Base-by-base conservation (phyloP, 2,113 vertebrate genomes). In the Nycticorax nycticorax region DNA sequence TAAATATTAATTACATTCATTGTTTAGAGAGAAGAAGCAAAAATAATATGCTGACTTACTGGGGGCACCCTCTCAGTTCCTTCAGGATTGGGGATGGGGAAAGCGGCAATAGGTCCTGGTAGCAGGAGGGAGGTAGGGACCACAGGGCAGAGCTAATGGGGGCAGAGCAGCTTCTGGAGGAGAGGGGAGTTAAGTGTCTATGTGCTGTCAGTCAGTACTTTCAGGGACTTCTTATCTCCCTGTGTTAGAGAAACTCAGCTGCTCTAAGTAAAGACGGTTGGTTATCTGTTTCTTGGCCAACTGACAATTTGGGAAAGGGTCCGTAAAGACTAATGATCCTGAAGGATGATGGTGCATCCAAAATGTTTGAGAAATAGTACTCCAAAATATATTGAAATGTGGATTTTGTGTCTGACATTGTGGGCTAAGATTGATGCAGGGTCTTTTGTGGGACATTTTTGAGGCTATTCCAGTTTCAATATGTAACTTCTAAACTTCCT, bases 361-460 rank as follows among this genome's bases (percentile, higher is more conserved):
- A 74, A 77, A 68, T 30, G 69, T 96, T 92, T 96, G 95, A 95
- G 91, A 96, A 96, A 95, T 41, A 89, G 3, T 96, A 39, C 93
- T 92, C 93, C 86, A 64, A 39, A 81, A 68, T 69, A 8, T 59
- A 47, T 27, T 72, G 26, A 81, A 81, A 67, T 50, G 59, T 0
- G 7, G 11, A 35, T 83, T 69, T 66, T 91, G 15, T 76, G 13
- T 74, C 30, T 77, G 47, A 81, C 55, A 10, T 45, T 67, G 35
- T 59, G 28, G 23, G 10, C 67, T 87, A 66, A 84, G 17, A 64
- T 50, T 60, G 41, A 27, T 77, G 24, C 20, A 45, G 6, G 4
- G 8, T 71, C 20, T 71, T 57, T 43, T 48, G 22, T 57, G 22
- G 14, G 33, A 21, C 6, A 6, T 73, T 84, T 84, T 71, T 75